These are phyloP conservation scores for Halocynthia roretzi DNA, from an alignment of 23 tunicate species.

Conservation along the genomic window DNA sequence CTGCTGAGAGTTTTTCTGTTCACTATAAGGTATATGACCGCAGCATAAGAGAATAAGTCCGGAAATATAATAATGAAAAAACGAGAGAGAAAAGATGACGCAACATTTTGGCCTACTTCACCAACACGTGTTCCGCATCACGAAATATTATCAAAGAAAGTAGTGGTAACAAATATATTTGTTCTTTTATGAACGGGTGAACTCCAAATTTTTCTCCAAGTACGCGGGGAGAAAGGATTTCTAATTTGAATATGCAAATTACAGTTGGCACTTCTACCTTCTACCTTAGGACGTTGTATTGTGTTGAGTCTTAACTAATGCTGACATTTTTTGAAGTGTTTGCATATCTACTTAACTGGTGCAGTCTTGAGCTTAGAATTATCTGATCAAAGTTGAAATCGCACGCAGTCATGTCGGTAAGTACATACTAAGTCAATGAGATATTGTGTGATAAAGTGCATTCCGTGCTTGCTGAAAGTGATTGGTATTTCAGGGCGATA, in stretches of 20 bases:
- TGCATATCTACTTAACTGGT: background rate
- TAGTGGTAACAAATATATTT: too few species aligned
- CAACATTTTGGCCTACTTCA: too few species aligned
- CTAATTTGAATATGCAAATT: too few species aligned
- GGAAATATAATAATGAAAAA: too few species aligned
- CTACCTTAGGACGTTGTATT: too few species aligned
- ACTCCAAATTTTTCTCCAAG: too few species aligned
- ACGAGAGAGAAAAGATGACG: too few species aligned
- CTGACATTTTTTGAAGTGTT: background rate
- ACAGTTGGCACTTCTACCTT: too few species aligned
- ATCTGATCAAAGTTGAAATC: background rate
- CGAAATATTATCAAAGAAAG: background rate
- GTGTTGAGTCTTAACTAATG: too few species aligned
- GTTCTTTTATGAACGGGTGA: too few species aligned
- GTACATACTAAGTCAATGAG: background rate
- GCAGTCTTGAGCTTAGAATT: background rate
- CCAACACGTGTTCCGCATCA: too few species aligned
- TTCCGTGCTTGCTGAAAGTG: background rate
- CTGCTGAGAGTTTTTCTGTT: conserved; percentile 19
- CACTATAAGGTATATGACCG: background rate
- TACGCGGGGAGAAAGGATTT: too few species aligned
- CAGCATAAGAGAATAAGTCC: background rate
- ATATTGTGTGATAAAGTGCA: background rate
- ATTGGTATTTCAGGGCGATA: conserved; percentile 12
- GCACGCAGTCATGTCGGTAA: background rate